Percentiles rank a stretch among this genome's conserved stretches.
These are phyloP conservation scores for Lordiphosa andalusiaca DNA, from an alignment of 2,888 invertebrate genomes.

Conservation along the genomic window DNA sequence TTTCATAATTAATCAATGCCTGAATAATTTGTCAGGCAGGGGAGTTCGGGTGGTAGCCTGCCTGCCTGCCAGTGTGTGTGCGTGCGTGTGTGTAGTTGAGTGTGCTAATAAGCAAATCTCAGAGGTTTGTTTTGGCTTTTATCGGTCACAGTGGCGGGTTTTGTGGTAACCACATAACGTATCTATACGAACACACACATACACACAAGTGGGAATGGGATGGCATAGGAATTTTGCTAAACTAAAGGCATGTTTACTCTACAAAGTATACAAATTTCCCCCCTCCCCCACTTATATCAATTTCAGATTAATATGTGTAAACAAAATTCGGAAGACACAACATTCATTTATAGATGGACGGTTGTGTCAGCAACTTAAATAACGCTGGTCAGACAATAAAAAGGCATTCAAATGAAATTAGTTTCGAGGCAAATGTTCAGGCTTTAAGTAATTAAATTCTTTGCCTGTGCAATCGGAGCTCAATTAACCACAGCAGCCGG, in stretches of 20 bases:
- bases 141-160: slow-evolving; percentile 59
- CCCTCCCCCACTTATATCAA: not conserved
- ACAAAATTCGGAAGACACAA: not conserved
- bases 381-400: too few relatives aligned
- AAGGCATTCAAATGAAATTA: too few relatives aligned
- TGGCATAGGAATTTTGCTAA: slow-evolving; percentile 1
- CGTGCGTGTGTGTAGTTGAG: slow-evolving; percentile 13
- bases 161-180: slow-evolving; percentile 63
- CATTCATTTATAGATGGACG: too few relatives aligned
- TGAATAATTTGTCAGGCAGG: slow-evolving; percentile 66
- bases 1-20: slow-evolving; percentile 75
- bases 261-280: slow-evolving; percentile 3
- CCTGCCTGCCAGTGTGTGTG: slow-evolving; percentile 7
- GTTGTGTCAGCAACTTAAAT: too few relatives aligned
- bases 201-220: slow-evolving; percentile 28
- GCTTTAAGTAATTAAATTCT: too few relatives aligned
- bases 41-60: slow-evolving; percentile 32
- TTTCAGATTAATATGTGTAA: not conserved
- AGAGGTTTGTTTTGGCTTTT: slow-evolving; percentile 69
- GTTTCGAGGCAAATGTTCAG: too few relatives aligned
- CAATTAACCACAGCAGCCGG: slow-evolving; percentile 10
- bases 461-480: not conserved
- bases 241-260: slow-evolving; percentile 13
- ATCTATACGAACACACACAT: slow-evolving; percentile 42
- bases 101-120: slow-evolving; percentile 63